Conservation (phyloP, 2,888 invertebrate genomes). For the Lissocephala sabroskyi region DNA sequence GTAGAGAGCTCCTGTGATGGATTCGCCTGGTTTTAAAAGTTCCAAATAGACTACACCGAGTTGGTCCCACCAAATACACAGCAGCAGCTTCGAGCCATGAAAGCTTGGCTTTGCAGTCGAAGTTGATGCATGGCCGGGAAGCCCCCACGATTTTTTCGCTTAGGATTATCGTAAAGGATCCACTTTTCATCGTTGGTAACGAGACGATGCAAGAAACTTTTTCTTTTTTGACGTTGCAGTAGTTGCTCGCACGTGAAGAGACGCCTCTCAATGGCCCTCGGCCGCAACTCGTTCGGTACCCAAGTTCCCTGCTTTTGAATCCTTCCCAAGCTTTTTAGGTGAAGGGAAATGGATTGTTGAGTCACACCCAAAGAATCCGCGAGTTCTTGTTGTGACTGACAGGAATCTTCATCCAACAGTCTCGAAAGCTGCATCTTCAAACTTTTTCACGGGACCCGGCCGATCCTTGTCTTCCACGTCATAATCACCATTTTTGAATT, state of each 20-base stretch:
- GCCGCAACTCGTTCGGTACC: no score
- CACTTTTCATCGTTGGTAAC: not conserved
- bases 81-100: not conserved
- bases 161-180: not conserved
- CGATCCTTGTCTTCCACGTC: not conserved
- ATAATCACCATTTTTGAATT: slow-evolving; percentile 2
- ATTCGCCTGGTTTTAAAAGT: no score
- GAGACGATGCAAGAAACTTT: not conserved
- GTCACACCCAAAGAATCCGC: not conserved
- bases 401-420: not conserved
- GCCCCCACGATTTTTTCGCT: not conserved
- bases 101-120: not conserved
- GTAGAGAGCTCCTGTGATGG: no score
- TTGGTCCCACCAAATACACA: not conserved
- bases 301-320: not conserved
- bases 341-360: not conserved
- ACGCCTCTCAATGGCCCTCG: no score
- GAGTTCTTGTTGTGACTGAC: not conserved
- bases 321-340: no score
- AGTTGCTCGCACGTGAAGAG: no score
- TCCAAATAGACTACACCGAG: no score
- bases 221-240: not conserved
- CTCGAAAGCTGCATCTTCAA: not conserved
- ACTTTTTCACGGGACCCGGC: not conserved
- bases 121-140: not conserved